A percentile compares a stretch with the other conserved stretches of the same genome.
These are phyloP conservation scores for Thymelicus acteon DNA, from an alignment of 2,888 invertebrate species.

Conservation along the genomic window DNA sequence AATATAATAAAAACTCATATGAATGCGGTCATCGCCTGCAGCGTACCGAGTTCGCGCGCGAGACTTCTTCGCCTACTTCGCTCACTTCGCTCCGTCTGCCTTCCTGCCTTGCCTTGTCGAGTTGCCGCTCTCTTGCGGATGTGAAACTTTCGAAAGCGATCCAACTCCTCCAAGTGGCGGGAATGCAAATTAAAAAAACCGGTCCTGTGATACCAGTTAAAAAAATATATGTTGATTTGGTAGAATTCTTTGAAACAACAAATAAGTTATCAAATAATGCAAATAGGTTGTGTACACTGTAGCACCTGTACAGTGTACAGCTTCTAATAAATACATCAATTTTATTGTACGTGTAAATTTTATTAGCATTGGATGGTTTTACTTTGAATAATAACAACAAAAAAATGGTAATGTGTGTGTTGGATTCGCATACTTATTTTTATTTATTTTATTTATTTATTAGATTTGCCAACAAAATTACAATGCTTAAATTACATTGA, in stretches of 20 bases:
- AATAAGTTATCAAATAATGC: no score
- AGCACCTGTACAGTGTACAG: no score
- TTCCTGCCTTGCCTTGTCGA: slow-evolving; percentile 51
- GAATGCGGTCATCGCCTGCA: slow-evolving; percentile 84
- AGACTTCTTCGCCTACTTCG: slow-evolving; percentile 78
- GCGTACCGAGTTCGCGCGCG: slow-evolving; percentile 82
- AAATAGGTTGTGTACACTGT: no score
- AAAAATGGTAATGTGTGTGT: no score
- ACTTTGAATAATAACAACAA: no score
- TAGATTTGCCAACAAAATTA: no score
- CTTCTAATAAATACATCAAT: no score
- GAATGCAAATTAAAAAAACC: slow-evolving; percentile 79
- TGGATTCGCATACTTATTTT: no score
- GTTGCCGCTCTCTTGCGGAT: slow-evolving; percentile 81
- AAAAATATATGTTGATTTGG: slow-evolving; percentile 5
- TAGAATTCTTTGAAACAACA: background rate
- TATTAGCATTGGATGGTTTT: no score
- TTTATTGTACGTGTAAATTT: no score
- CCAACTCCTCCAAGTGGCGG: slow-evolving; percentile 79
- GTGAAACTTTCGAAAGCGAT: slow-evolving; percentile 84
- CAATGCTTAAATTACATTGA: no score
- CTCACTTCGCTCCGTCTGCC: slow-evolving; percentile 58
- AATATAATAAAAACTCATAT: slow-evolving; percentile 76
- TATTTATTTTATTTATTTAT: no score
- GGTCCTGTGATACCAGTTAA: slow-evolving; percentile 63